phyloP scores from a whole-genome alignment of 1,140 invertebrate species.

The Megalonaias nervosa region DNA sequence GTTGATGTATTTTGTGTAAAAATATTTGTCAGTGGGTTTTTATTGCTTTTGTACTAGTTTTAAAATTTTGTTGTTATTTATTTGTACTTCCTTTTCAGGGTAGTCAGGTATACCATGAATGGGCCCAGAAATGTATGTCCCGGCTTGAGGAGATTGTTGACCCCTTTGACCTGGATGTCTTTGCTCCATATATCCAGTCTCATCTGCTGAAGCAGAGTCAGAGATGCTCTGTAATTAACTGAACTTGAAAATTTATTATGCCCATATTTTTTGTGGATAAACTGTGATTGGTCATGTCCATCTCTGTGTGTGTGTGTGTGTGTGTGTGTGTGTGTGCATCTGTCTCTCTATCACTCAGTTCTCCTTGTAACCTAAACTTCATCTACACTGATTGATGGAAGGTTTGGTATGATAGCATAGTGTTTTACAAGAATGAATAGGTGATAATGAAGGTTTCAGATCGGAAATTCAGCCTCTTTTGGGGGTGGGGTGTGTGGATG shows the following conservation, averaged over 20 bases:
- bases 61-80: no score
- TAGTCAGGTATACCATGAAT: conserved; percentile 53
- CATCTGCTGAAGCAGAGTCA: conserved; percentile 79
- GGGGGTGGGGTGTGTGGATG: background rate
- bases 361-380: no score
- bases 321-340: no score
- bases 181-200: conserved; percentile 84
- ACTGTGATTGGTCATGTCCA: background rate
- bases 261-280: background rate
- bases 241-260: no score
- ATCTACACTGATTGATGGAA: no score
- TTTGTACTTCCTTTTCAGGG: conserved; percentile 34
- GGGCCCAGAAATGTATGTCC: conserved; percentile 73
- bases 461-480: background rate
- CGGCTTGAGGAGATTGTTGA: conserved; percentile 85
- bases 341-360: no score
- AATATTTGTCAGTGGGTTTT: no score
- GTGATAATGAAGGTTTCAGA: background rate
- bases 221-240: conserved; percentile 58
- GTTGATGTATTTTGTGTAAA: no score
- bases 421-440: background rate
- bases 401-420: background rate
- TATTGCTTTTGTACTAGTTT: no score
- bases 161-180: conserved; percentile 94
- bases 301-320: no score